Evolutionary conservation across 2,113 vertebrate species (phyloP), one percentile per base, ranked within the genome.

Genomic region (Microcebus tavaratra): DNA sequence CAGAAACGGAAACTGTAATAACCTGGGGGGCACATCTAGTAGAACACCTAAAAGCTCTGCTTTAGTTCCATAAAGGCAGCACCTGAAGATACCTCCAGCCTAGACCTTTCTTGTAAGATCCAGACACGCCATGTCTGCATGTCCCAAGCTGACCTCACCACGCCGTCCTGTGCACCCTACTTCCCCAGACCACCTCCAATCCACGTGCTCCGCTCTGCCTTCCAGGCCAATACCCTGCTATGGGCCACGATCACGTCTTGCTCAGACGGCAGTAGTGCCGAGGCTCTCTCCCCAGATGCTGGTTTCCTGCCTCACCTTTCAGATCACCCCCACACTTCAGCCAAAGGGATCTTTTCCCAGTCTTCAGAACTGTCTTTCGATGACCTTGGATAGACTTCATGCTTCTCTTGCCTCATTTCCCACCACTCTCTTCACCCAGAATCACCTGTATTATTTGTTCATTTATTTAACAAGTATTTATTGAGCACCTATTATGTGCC

Each of bases 141-240:
- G 0, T 23, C 34, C 48, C 3, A 34, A 20, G 25, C 0, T 1
- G 39, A 39, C 63, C 17, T 12, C 15, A 3, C 29, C 6, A 5
- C 2, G 18, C 13, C 1, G 6, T 2, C 14, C 21, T 7, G 0
- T 2, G n/a, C 57, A 10, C 10, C 12, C 53, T 6, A 8, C 8
- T 8, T n/a, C 7, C 0, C 18, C 2, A 0, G 9, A 63, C 8
- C 21, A 6, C 5, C 42, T 53, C 85, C 27, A 72, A 31, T 8
- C 12, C 14, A 4, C 2, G 14, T 29, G 20, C 36, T 31, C 17
- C 9, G 8, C 82, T 53, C 53, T 20, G 12, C 0, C 34, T 9
- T 17, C 85, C 13, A 29, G 34, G 29, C 11, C 42, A 84, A 10
- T 21, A 57, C 34, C 18, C 50, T 6, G 34, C 72, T 1, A 4